phyloP scores from a whole-genome alignment of 2,888 invertebrate species.

The Panorpa germanica region DNA sequence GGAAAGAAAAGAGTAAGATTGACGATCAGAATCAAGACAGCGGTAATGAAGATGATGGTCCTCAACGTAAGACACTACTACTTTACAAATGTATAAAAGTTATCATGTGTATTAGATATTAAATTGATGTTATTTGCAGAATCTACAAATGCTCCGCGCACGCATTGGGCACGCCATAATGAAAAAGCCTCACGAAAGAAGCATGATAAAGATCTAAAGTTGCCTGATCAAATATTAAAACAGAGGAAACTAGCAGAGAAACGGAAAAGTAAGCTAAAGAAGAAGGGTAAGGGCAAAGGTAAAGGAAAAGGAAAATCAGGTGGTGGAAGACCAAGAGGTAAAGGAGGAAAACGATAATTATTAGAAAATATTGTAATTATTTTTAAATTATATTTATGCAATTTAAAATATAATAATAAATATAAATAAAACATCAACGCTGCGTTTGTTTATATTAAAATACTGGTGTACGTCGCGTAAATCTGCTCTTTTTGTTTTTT shows the following conservation, averaged over 20 bases:
- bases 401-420: too few species aligned
- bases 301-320: constrained; percentile 21
- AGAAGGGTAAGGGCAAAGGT: constrained; percentile 23
- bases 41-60: constrained; percentile 19
- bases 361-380: too few species aligned
- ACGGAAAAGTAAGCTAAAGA: constrained; percentile 25
- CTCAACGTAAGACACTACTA: constrained; percentile 3
- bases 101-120: background rate
- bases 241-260: constrained; percentile 33
- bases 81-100: background rate
- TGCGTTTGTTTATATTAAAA: too few species aligned
- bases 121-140: constrained; percentile 7
- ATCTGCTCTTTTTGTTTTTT: too few species aligned
- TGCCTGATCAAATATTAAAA: constrained; percentile 63
- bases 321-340: constrained; percentile 16
- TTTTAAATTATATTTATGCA: too few species aligned
- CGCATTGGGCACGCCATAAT: constrained; percentile 65
- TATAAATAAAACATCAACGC: too few species aligned
- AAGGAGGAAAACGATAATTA: constrained; percentile 9
- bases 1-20: constrained; percentile 53
- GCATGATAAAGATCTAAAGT: constrained; percentile 39
- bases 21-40: constrained; percentile 21
- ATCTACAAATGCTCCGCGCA: too few species aligned
- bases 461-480: too few species aligned
- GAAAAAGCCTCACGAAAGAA: constrained; percentile 45